Conservation (phyloP, 2,797 vertebrate species). For the Poliocrania exsul region DNA sequence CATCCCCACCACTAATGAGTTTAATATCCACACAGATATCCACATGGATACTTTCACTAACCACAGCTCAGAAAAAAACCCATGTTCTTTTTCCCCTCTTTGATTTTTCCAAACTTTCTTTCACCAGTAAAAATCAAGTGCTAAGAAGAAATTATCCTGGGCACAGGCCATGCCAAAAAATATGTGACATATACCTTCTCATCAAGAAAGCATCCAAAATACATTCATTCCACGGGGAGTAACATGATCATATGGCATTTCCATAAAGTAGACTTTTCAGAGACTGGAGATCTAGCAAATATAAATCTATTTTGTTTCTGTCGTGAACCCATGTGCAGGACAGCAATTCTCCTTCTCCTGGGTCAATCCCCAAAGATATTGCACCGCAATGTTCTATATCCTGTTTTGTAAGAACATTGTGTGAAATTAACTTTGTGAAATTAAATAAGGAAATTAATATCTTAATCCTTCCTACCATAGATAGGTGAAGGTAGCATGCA, state of each 20-base stretch:
- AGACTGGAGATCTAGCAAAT: not conserved
- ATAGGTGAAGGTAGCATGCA: not conserved
- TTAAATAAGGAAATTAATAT: not conserved
- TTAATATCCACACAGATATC: not conserved
- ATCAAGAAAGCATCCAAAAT: not conserved
- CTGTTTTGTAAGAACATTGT: not conserved
- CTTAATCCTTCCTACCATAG: not conserved
- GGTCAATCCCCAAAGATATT: not conserved
- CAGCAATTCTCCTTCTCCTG: not conserved
- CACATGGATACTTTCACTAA: not conserved
- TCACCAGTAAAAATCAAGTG: not conserved
- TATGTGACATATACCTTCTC: not conserved
- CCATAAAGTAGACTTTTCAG: not conserved
- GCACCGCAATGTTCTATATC: not conserved
- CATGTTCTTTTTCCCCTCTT: rapidly evolving
- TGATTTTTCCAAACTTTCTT: not conserved
- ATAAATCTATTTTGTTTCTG: not conserved
- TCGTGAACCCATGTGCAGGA: not conserved
- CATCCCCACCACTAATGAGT: rapidly evolving
- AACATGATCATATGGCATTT: not conserved
- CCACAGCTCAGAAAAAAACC: not conserved
- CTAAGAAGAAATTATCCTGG: not conserved
- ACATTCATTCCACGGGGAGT: not conserved
- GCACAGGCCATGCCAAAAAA: not conserved
- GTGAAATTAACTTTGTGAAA: not conserved